Evolutionary conservation across 2,113 vertebrate genomes (phyloP).

Genomic region (Miniopterus natalensis): DNA sequence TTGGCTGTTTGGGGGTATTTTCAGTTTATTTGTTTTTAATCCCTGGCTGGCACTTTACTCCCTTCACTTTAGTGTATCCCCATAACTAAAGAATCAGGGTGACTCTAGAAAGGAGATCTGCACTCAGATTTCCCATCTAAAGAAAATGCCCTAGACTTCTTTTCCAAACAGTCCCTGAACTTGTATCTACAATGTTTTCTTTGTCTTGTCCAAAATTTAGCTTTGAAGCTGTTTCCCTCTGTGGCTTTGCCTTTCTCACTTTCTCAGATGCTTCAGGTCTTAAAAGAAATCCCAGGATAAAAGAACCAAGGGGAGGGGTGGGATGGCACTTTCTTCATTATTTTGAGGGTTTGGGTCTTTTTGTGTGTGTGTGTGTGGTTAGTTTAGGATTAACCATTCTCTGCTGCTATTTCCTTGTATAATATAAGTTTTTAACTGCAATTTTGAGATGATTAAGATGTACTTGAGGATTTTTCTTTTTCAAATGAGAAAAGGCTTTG

Average conservation of each 20-base stretch:
- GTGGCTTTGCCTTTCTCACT: constrained; percentile 78
- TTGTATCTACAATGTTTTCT: constrained; percentile 55
- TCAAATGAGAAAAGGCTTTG: constrained; percentile 81
- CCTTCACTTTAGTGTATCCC: constrained; percentile 76
- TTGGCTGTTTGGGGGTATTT: constrained; percentile 7
- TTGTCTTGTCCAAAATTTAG: constrained; percentile 76
- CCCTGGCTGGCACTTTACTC: constrained; percentile 78
- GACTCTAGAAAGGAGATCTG: constrained; percentile 31
- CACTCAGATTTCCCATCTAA: background rate
- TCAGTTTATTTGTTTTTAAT: background rate
- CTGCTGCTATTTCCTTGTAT: constrained; percentile 85
- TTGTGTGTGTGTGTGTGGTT: background rate
- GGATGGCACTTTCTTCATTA: constrained; percentile 52
- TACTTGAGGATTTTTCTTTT: constrained; percentile 67
- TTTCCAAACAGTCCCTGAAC: constrained; percentile 45
- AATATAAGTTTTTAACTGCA: constrained; percentile 73
- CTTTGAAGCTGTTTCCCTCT: constrained; percentile 75
- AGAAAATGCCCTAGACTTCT: constrained; percentile 43
- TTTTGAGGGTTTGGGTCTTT: background rate
- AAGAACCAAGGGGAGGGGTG: constrained; percentile 58
- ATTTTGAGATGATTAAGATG: constrained; percentile 77
- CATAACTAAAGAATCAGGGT: constrained; percentile 43
- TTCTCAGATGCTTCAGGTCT: constrained; percentile 74
- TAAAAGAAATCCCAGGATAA: constrained; percentile 63
- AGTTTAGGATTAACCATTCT: constrained; percentile 73